Evolutionary conservation across 2,797 vertebrate genomes (phyloP).

Genomic region (Apodemus agrarius): DNA sequence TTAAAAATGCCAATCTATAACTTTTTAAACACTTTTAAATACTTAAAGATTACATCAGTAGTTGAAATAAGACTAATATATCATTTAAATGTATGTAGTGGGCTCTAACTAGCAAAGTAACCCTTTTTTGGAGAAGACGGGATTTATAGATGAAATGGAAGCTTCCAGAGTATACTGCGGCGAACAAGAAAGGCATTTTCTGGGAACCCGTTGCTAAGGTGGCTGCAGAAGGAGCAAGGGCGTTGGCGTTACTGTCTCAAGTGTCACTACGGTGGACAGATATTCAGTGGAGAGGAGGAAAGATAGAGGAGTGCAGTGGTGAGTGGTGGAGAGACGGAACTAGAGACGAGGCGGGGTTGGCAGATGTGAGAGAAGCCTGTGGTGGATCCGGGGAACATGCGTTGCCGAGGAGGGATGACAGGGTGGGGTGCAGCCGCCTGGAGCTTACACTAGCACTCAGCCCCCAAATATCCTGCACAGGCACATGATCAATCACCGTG

Average conservation of each 20-base stretch:
- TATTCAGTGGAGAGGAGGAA: neutral
- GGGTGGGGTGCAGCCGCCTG: neutral
- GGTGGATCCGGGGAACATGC: neutral
- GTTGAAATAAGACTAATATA: neutral
- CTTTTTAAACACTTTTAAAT: slow-evolving; percentile 7
- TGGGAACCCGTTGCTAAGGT: neutral
- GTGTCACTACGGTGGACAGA: neutral
- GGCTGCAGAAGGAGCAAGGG: neutral
- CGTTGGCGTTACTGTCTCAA: neutral
- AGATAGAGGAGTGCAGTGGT: neutral
- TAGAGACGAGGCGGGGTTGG: neutral
- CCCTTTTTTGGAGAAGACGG: neutral
- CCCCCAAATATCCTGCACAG: neutral
- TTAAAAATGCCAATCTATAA: neutral
- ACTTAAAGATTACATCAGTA: neutral
- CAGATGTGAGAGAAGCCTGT: neutral
- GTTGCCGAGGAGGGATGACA: neutral
- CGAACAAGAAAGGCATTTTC: neutral
- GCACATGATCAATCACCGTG: neutral
- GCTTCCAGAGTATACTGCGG: neutral
- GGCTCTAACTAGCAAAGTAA: neutral
- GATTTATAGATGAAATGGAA: neutral
- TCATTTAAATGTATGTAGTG: neutral
- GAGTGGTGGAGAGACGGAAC: neutral
- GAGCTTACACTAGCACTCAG: neutral